Conservation (phyloP, 1,140 invertebrate genomes). For the Rhagoletis zephyria region DNA sequence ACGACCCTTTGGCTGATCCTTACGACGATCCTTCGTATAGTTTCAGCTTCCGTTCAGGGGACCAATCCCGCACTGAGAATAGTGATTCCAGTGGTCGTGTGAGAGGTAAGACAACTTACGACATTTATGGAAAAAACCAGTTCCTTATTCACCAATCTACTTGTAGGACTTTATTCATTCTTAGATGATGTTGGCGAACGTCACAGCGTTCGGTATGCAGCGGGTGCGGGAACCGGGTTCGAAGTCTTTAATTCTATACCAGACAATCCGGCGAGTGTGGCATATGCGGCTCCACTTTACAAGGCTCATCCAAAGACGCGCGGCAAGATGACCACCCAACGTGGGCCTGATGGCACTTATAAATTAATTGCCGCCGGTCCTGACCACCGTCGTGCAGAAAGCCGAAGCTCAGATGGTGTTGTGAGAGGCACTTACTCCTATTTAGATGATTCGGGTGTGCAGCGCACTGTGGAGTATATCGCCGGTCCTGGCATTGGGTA, state of each 20-base stretch:
- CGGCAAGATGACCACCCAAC: constrained; percentile 69
- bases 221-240: constrained; percentile 81
- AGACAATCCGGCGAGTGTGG: constrained; percentile 74
- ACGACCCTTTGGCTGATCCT: constrained; percentile 81
- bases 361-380: constrained; percentile 82
- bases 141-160: background rate
- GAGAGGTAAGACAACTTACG: constrained; percentile 72
- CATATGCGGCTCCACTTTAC: constrained; percentile 69
- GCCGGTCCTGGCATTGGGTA: constrained; percentile 84
- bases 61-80: constrained; percentile 79
- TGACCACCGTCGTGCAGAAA: constrained; percentile 81
- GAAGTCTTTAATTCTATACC: constrained; percentile 81
- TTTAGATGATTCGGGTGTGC: constrained; percentile 82
- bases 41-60: constrained; percentile 79
- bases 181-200: constrained; percentile 81
- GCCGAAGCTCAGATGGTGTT: constrained; percentile 79
- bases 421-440: constrained; percentile 83
- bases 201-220: constrained; percentile 82
- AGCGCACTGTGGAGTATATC: constrained; percentile 82
- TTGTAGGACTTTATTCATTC: constrained; percentile 78
- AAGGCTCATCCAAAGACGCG: constrained; percentile 66
- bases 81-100: constrained; percentile 77
- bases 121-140: background rate
- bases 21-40: constrained; percentile 82
- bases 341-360: constrained; percentile 68